phyloP scores from a whole-genome alignment of 2,113 vertebrate species.

The Melospiza melodia region DNA sequence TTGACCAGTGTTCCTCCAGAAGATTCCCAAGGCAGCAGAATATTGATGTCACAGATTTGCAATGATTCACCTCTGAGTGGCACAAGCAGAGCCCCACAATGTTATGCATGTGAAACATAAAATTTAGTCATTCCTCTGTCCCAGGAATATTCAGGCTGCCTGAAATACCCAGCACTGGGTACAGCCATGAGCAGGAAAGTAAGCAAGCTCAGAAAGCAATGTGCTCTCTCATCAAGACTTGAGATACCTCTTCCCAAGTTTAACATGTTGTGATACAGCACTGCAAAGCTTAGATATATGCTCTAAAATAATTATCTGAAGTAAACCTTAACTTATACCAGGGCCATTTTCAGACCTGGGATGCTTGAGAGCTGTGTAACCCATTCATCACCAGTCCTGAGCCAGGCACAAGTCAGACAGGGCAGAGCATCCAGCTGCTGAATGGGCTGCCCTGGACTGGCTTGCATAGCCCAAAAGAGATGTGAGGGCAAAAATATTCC shows the following conservation, averaged over 20 bases:
- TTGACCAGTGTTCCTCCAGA: neutral
- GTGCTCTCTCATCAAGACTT: neutral
- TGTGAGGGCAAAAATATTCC: neutral
- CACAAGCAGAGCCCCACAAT: neutral
- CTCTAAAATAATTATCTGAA: neutral
- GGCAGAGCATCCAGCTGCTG: rapidly evolving
- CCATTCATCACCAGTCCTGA: neutral
- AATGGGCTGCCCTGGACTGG: neutral
- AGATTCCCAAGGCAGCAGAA: neutral
- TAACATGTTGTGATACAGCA: neutral
- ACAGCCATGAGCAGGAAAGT: neutral
- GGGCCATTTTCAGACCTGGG: neutral
- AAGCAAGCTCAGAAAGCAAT: neutral
- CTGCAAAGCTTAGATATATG: neutral
- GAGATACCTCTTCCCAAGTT: neutral
- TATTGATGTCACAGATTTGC: neutral
- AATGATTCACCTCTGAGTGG: neutral
- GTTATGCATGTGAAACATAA: neutral
- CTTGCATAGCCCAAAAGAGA: neutral
- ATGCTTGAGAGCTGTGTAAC: neutral
- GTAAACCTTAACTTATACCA: neutral
- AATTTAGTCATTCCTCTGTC: neutral
- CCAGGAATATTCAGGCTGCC: neutral
- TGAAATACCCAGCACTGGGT: neutral
- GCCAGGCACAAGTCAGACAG: neutral